Evolutionary conservation across 92 coral and sea anemone species (phyloP).

Genomic region (Muricea muricata): DNA sequence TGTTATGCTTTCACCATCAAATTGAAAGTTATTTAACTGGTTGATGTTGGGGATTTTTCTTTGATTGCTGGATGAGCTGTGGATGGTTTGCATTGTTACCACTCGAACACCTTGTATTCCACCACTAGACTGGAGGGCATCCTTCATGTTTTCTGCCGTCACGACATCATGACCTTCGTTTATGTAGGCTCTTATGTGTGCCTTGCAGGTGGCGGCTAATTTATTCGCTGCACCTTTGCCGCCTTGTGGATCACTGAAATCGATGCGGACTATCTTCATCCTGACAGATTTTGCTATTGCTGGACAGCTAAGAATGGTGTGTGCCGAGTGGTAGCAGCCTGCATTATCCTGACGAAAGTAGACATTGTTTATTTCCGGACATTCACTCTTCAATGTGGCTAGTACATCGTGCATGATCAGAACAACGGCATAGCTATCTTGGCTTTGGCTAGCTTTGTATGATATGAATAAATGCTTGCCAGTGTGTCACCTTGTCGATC

Average conservation of each 20-base stretch:
- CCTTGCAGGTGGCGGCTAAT: conserved; percentile 71
- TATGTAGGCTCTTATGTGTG: conserved; percentile 56
- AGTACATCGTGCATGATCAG: conserved; percentile 49
- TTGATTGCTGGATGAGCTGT: conserved; percentile 43
- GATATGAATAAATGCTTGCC: conserved; percentile 60
- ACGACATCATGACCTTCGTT: conserved; percentile 73
- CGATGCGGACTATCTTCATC: too few relatives aligned
- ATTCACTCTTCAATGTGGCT: conserved; percentile 32
- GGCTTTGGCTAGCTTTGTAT: conserved; percentile 41
- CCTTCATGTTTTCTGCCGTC: conserved; percentile 62
- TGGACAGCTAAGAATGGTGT: conserved; percentile 43
- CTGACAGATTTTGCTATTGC: too few relatives aligned
- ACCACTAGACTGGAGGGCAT: conserved; percentile 63
- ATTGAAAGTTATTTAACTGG: conserved; percentile 52
- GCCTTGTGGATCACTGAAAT: too few relatives aligned
- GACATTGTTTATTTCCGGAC: conserved; percentile 56
- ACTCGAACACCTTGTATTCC: conserved; percentile 65
- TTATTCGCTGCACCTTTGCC: conserved; percentile 65
- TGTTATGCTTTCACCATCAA: conserved; percentile 39
- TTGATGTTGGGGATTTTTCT: conserved; percentile 36
- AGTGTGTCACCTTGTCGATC: conserved; percentile 25
- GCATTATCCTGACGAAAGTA: conserved; percentile 59
- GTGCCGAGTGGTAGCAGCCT: conserved; percentile 56
- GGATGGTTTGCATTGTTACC: conserved; percentile 52
- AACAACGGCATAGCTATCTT: conserved; percentile 54